These are phyloP conservation scores for Phymorhynchus buccinoides DNA, from an alignment of 1,140 invertebrate genomes.

Conservation along the genomic window DNA sequence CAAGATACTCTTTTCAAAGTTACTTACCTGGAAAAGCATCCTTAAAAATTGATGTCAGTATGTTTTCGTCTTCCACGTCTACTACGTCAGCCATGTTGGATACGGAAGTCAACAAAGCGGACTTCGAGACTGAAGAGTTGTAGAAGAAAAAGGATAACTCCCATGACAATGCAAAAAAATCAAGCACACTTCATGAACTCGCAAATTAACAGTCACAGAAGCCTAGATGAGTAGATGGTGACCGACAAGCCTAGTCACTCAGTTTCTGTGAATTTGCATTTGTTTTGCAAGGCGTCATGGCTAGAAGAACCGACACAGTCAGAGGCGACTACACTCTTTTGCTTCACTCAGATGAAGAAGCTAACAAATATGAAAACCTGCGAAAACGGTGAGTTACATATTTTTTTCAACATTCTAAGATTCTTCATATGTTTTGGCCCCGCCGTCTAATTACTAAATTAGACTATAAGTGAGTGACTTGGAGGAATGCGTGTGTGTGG, in stretches of 20 bases:
- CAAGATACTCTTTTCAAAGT: neutral
- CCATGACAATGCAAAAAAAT: neutral
- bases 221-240: too few species aligned
- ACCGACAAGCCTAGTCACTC: too few species aligned
- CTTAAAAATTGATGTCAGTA: constrained; percentile 81
- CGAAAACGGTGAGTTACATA: neutral
- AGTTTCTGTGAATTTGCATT: too few species aligned
- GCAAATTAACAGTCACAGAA: too few species aligned
- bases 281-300: neutral
- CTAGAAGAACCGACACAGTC: neutral
- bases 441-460: too few species aligned
- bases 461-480: too few species aligned
- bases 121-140: neutral
- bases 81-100: constrained; percentile 54
- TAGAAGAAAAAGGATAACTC: neutral
- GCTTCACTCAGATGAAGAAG: neutral
- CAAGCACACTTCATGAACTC: neutral
- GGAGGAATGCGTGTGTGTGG: too few species aligned
- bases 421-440: too few species aligned
- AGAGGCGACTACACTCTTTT: neutral
- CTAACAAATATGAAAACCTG: neutral
- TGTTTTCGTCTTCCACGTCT: constrained; percentile 80
- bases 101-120: neutral
- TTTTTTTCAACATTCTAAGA: too few species aligned
- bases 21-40: constrained; percentile 78